Percentiles rank a stretch among this genome's conserved stretches.
Evolutionary conservation across 2,888 invertebrate genomes (phyloP).

Genomic region (Podotricha telesiphe): DNA sequence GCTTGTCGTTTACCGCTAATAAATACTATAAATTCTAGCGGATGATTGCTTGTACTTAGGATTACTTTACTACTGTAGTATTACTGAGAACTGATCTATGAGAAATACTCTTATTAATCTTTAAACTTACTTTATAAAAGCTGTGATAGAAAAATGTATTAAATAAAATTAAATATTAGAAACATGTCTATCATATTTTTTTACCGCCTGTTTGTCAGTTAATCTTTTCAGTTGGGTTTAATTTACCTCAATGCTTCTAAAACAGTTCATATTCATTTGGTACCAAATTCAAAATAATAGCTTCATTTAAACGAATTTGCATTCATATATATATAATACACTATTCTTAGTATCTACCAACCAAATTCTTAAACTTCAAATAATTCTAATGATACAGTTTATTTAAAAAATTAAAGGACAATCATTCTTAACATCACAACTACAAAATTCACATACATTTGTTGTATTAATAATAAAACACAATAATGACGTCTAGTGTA

Average conservation of each 20-base stretch:
- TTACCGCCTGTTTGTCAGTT: too few species aligned
- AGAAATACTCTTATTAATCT: neutral
- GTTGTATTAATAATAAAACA: neutral
- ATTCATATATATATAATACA: too few species aligned
- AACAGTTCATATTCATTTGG: too few species aligned
- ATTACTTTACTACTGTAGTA: neutral
- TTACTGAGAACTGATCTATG: neutral
- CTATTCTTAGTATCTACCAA: too few species aligned
- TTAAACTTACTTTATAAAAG: neutral
- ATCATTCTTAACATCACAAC: too few species aligned
- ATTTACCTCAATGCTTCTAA: too few species aligned
- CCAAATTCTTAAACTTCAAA: neutral
- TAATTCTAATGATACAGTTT: neutral
- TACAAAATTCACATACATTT: neutral
- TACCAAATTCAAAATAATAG: too few species aligned
- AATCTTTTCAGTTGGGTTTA: too few species aligned
- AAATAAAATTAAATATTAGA: too few species aligned
- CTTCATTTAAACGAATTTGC: too few species aligned
- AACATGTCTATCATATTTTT: too few species aligned
- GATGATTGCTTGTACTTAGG: slow-evolving; percentile 29
- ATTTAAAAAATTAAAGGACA: neutral
- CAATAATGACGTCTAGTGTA: neutral
- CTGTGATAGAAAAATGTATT: too few species aligned
- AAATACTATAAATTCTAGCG: slow-evolving; percentile 24
- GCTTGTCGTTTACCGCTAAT: slow-evolving; percentile 26